These are phyloP conservation scores for Stegophylla sp. DNA, from an alignment of 2,888 invertebrate species.

Conservation along the genomic window DNA sequence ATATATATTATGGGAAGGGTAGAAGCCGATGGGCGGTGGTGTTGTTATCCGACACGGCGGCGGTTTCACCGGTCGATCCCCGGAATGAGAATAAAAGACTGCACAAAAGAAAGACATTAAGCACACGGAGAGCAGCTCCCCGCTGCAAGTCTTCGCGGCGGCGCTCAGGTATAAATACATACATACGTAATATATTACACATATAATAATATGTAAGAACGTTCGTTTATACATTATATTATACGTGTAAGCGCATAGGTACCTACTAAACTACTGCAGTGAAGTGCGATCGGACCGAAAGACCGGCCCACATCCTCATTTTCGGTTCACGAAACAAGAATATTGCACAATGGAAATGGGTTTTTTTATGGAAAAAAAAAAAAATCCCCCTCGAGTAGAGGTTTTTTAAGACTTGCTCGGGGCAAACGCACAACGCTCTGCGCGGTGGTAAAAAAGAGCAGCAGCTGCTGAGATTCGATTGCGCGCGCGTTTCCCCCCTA, in stretches of 20 bases:
- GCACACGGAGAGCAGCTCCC: neutral
- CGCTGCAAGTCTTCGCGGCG: neutral
- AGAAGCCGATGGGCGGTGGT: neutral
- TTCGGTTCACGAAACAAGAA: conserved; percentile 53
- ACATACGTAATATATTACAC: neutral
- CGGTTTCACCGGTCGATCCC: neutral
- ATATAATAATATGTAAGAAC: neutral
- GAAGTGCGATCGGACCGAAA: conserved; percentile 1
- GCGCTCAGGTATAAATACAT: conserved; percentile 11
- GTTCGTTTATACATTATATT: neutral
- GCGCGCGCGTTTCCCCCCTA: conserved; percentile 5
- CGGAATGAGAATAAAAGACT: conserved; percentile 6
- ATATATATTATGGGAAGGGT: neutral
- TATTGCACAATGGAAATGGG: conserved; percentile 44
- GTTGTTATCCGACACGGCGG: conserved; percentile 46
- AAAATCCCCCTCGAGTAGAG: conserved; percentile 35
- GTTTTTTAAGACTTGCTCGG: conserved; percentile 45
- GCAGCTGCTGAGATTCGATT: conserved; percentile 39
- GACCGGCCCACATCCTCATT: conserved; percentile 25
- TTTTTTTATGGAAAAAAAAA: conserved; percentile 43
- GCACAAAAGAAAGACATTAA: conserved; percentile 42
- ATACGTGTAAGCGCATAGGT: neutral
- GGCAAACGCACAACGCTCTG: conserved; percentile 1
- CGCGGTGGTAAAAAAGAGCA: conserved; percentile 39
- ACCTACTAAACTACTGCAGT: neutral